Evolutionary conservation across 2,113 vertebrate species (phyloP).

Genomic region (Isurus oxyrinchus): DNA sequence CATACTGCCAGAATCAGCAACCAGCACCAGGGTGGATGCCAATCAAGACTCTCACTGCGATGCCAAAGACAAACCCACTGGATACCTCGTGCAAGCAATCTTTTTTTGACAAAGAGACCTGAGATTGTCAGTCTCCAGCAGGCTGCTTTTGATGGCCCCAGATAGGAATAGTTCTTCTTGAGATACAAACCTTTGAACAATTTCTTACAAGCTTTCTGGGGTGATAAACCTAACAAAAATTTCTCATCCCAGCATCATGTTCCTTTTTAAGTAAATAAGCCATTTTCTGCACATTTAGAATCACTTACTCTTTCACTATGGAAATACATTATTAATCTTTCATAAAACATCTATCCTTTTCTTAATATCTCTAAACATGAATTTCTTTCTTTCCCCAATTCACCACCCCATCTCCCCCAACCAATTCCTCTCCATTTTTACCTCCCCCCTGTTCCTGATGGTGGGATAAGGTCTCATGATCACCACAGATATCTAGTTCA

Average conservation of each 20-base stretch:
- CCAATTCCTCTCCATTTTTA: too few species aligned
- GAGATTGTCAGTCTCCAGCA: constrained; percentile 21
- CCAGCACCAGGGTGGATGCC: constrained; percentile 32
- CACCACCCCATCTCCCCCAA: too few species aligned
- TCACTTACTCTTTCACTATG: background rate
- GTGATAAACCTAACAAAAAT: background rate
- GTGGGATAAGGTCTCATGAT: background rate
- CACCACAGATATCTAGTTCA: background rate
- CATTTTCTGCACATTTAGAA: background rate
- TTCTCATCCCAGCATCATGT: background rate
- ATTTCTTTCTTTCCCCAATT: background rate
- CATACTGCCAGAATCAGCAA: background rate
- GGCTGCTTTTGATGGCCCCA: background rate
- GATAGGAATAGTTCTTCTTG: background rate
- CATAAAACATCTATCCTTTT: background rate
- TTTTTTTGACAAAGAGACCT: constrained; percentile 4
- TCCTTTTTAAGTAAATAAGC: background rate
- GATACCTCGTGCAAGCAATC: background rate
- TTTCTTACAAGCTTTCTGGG: constrained; percentile 13
- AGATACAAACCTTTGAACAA: background rate
- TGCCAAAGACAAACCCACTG: constrained; percentile 11
- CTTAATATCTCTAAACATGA: background rate
- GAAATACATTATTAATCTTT: background rate
- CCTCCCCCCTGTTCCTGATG: background rate
- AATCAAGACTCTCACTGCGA: constrained; percentile 28